Conservation (phyloP, 2,113 vertebrate species). For the Gavia stellata region DNA sequence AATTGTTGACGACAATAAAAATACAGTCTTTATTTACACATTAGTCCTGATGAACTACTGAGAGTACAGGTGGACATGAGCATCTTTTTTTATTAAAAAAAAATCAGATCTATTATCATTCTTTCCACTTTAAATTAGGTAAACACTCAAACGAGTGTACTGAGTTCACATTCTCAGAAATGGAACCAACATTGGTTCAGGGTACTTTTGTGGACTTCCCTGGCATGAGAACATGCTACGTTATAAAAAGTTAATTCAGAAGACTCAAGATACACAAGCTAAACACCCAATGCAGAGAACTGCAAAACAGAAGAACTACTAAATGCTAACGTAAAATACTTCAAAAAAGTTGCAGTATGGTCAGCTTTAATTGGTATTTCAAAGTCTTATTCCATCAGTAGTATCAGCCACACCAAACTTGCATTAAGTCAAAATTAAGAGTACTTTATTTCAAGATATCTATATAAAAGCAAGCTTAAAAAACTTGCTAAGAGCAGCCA, state of each 20-base stretch:
- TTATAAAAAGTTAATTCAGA: not conserved
- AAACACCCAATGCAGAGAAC: not conserved
- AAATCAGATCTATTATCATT: not conserved
- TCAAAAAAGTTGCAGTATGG: not conserved
- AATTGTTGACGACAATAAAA: not conserved
- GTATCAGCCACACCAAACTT: not conserved
- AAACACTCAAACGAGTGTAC: not conserved
- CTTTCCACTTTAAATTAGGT: not conserved
- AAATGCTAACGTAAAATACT: not conserved
- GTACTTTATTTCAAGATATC: not conserved
- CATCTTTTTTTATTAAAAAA: too few species aligned
- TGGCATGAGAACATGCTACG: not conserved
- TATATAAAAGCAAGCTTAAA: not conserved
- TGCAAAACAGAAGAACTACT: not conserved
- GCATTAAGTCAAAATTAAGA: not conserved
- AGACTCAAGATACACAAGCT: not conserved
- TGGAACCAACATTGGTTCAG: not conserved
- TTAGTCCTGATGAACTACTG: not conserved
- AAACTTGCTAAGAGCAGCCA: not conserved
- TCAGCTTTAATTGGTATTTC: not conserved
- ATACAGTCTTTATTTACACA: not conserved
- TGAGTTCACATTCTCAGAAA: not conserved
- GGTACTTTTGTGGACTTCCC: not conserved
- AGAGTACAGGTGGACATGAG: not conserved
- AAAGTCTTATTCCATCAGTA: not conserved